Evolutionary conservation across 2,113 vertebrate genomes (phyloP), one percentile per base, ranked within the genome.

Genomic region (Oriolus oriolus): DNA sequence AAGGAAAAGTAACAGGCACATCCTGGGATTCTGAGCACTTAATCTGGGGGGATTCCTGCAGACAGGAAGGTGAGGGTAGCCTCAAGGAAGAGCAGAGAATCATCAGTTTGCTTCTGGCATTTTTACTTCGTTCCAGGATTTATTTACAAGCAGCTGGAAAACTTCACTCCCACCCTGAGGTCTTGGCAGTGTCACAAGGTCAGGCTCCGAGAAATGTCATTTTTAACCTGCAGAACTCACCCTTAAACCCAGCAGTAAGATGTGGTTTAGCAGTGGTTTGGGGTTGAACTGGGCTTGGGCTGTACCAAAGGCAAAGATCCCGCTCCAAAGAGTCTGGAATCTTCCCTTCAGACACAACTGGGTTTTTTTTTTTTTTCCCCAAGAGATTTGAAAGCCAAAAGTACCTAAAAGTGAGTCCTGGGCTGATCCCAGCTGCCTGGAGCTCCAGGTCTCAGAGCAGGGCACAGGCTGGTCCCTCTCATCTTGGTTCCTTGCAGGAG

Each of bases 331-430:
- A 37, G 42, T 20, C 56, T 23, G 35, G 50, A 73, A 71, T 50
- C 26, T 71, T 84, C 63, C 31, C 28, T 90, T 80, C 68, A 54
- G 39, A 44, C 16, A 47, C 10, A 87, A 65, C 4, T 49, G 35
- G 20, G 11, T 1, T 1, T 2, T 7, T n/a, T n/a, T n/a, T n/a
- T n/a, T 5, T 21, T 39, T 53, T 24, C 37, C 2, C 19, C 23
- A 12, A 63, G 23, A 9, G 39, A 78, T 91, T 86, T 65, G 37
- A 64, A 88, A 93, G 76, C 70, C 15, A 54, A 49, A 93, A 94
- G n/a, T 42, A 83, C 27, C 42, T 56, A 85, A 35, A 80, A 68
- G 54, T 23, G 63, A 88, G 35, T 19, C 10, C 35, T 30, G 71
- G 41, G 52, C 64, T 63, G 17, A 1, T 4, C 37, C 3, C 24